These are phyloP conservation scores for Rhodophaea formosa DNA, from an alignment of 2,888 invertebrate genomes.

Conservation along the genomic window DNA sequence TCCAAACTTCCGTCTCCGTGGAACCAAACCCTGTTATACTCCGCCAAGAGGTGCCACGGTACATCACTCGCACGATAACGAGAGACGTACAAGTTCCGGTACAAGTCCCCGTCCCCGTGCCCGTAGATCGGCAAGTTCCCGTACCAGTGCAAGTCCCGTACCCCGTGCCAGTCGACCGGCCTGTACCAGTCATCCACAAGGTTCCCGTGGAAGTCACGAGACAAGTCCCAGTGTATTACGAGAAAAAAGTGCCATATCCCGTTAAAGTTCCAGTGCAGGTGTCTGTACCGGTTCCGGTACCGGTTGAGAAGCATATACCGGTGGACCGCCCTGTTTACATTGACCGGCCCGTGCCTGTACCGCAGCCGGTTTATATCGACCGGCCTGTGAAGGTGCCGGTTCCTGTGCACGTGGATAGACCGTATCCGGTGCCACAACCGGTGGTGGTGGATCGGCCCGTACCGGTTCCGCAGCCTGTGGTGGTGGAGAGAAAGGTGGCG, in stretches of 20 bases:
- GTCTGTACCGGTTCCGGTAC: slow-evolving; percentile 82
- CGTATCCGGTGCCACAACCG: slow-evolving; percentile 67
- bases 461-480: slow-evolving; percentile 42
- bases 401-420: slow-evolving; percentile 81
- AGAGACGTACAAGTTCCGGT: slow-evolving; percentile 69
- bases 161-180: slow-evolving; percentile 76
- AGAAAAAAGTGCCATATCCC: slow-evolving; percentile 73
- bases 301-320: slow-evolving; percentile 80
- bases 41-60: slow-evolving; percentile 70
- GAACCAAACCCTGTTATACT: slow-evolving; percentile 71
- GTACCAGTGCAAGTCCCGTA: slow-evolving; percentile 76
- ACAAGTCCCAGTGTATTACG: slow-evolving; percentile 74
- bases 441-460: slow-evolving; percentile 54
- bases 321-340: slow-evolving; percentile 82
- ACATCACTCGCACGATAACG: slow-evolving; percentile 70
- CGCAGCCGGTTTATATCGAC: slow-evolving; percentile 79
- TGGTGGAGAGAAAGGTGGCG: slow-evolving; percentile 44
- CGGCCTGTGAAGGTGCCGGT: slow-evolving; percentile 82
- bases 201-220: slow-evolving; percentile 75
- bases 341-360: slow-evolving; percentile 75
- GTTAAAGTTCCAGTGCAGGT: slow-evolving; percentile 78
- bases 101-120: slow-evolving; percentile 75
- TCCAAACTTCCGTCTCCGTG: slow-evolving; percentile 63
- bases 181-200: slow-evolving; percentile 76
- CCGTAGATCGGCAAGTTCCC: slow-evolving; percentile 71